Percentiles rank a stretch among this genome's conserved stretches.
These are phyloP conservation scores for Electrona antarctica DNA, from an alignment of 2,113 vertebrate species.

Conservation along the genomic window DNA sequence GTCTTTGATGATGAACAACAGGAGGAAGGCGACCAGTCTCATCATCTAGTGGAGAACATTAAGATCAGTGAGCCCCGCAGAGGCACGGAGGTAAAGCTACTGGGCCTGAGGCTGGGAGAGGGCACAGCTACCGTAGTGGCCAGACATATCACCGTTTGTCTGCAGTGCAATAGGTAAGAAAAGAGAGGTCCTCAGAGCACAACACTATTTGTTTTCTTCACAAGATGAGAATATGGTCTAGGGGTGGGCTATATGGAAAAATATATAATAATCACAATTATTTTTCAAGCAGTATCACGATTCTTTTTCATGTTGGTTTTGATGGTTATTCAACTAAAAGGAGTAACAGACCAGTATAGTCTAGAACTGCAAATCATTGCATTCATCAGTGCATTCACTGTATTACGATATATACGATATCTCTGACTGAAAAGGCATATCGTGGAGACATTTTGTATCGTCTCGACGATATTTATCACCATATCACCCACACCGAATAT, in stretches of 20 bases:
- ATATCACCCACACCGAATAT: neutral
- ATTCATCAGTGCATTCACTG: no score
- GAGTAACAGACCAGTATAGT: no score
- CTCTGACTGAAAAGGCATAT: no score
- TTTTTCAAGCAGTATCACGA: no score
- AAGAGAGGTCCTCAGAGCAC: neutral
- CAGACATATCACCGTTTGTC: slow-evolving; percentile 73
- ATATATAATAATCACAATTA: no score
- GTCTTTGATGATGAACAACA: slow-evolving; percentile 27
- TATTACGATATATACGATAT: no score
- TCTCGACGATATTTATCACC: no score
- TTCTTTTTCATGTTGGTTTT: no score
- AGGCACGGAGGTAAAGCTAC: slow-evolving; percentile 81
- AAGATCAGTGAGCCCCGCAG: slow-evolving; percentile 70
- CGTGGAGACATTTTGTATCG: no score
- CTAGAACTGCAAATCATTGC: no score
- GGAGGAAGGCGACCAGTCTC: slow-evolving; percentile 24
- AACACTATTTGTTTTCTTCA: neutral
- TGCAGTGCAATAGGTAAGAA: slow-evolving; percentile 79
- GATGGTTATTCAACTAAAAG: no score
- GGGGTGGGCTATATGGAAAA: no score
- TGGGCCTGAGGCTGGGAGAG: slow-evolving; percentile 79
- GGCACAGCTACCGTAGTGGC: slow-evolving; percentile 77
- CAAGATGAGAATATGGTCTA: neutral
- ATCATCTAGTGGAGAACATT: slow-evolving; percentile 70